phyloP scores from a whole-genome alignment of 2,797 vertebrate genomes.

The Leptatherina wallacei region DNA sequence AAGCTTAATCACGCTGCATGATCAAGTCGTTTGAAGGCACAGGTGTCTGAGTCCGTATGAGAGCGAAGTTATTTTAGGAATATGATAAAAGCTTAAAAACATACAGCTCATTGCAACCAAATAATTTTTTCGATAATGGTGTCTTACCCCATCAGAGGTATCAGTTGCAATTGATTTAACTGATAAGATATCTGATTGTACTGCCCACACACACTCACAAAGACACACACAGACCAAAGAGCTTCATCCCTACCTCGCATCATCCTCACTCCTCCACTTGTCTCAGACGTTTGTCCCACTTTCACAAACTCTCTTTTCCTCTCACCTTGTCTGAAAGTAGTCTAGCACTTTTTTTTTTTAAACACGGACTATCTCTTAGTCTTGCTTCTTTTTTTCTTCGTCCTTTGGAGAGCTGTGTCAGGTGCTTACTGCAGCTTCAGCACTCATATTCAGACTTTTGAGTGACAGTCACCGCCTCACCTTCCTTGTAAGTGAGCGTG shows the following conservation, averaged over 20 bases:
- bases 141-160: slow-evolving; percentile 1
- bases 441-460: slow-evolving; percentile 64
- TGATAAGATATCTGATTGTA: slow-evolving; percentile 40
- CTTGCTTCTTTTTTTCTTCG: slow-evolving; percentile 31
- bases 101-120: not conserved
- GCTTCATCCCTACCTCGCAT: slow-evolving; percentile 84
- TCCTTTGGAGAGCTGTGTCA: slow-evolving; percentile 43
- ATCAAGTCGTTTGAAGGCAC: slow-evolving; percentile 22
- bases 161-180: slow-evolving; percentile 20
- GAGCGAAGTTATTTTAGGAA: slow-evolving; percentile 10
- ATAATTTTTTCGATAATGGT: not conserved
- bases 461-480: slow-evolving; percentile 70
- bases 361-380: slow-evolving; percentile 27
- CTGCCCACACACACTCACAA: slow-evolving; percentile 32
- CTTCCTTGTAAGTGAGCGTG: slow-evolving; percentile 50
- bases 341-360: slow-evolving; percentile 29
- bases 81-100: not conserved
- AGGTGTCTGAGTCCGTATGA: slow-evolving; percentile 17
- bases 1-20: slow-evolving; percentile 2
- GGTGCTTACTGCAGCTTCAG: slow-evolving; percentile 59
- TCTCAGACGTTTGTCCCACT: slow-evolving; percentile 75
- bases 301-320: slow-evolving; percentile 71
- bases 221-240: slow-evolving; percentile 42
- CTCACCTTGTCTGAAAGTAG: slow-evolving; percentile 44
- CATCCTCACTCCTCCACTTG: slow-evolving; percentile 80